A percentile compares a stretch with the other conserved stretches of the same genome.
These are phyloP conservation scores for Drosophila subobscura DNA, from an alignment of 1,140 invertebrate genomes.

Conservation along the genomic window DNA sequence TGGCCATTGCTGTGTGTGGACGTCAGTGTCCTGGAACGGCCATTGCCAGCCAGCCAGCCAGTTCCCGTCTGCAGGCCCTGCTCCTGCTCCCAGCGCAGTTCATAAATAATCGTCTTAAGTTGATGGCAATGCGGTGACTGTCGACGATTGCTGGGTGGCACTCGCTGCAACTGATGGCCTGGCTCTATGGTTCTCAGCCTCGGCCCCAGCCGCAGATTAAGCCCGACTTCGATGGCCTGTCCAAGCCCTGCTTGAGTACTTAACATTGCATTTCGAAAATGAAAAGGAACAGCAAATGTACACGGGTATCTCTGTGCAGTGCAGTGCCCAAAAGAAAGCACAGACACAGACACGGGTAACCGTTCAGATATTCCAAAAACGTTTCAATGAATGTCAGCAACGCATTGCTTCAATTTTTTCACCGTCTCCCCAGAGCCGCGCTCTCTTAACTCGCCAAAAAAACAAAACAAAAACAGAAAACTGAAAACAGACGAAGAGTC, in stretches of 20 bases:
- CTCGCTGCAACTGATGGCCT: constrained; percentile 41
- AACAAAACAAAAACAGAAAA: constrained; percentile 1
- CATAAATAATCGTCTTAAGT: constrained; percentile 83
- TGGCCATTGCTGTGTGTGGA: constrained; percentile 20
- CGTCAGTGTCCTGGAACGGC: constrained; percentile 76
- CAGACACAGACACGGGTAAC: constrained; percentile 24
- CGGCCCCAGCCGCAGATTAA: constrained; percentile 56
- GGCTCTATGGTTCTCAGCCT: constrained; percentile 37
- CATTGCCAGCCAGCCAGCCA: constrained; percentile 46
- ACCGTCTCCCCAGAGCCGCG: constrained; percentile 9
- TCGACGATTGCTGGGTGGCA: constrained; percentile 54
- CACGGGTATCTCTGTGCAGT: constrained; percentile 17
- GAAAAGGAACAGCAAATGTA: constrained; percentile 41
- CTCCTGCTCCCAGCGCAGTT: constrained; percentile 56
- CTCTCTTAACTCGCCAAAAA: constrained; percentile 9
- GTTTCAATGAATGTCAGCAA: constrained; percentile 80
- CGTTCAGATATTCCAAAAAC: constrained; percentile 77
- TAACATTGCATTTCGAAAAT: constrained; percentile 54
- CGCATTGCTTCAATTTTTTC: constrained; percentile 77
- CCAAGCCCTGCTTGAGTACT: constrained; percentile 21
- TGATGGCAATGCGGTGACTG: constrained; percentile 70
- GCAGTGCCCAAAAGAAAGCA: constrained; percentile 60
- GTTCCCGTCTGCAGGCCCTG: not conserved
- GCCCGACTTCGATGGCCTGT: constrained; percentile 37
- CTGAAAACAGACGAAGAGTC: too few species aligned